These are phyloP conservation scores for Furcifer pardalis DNA, from an alignment of 2,797 vertebrate genomes.

Conservation along the genomic window DNA sequence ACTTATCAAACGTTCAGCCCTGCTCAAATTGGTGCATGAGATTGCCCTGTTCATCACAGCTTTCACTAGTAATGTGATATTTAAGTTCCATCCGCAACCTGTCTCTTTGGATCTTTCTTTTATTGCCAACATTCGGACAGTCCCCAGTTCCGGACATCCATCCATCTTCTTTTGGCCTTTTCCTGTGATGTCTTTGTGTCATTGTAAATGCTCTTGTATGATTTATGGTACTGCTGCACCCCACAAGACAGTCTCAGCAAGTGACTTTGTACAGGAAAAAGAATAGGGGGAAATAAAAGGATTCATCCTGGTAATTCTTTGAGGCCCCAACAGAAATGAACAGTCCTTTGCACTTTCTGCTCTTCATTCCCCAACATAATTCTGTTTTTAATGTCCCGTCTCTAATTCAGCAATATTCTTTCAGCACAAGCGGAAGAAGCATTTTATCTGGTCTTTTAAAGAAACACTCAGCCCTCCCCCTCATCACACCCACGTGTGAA, in stretches of 20 bases:
- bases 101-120: slow-evolving; percentile 27
- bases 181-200: slow-evolving; percentile 24
- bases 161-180: slow-evolving; percentile 58
- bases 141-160: slow-evolving; percentile 35
- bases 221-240: slow-evolving; percentile 55
- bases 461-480: slow-evolving; percentile 7
- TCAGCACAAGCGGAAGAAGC: slow-evolving; percentile 8
- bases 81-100: slow-evolving; percentile 1
- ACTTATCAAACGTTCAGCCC: background rate
- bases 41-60: background rate
- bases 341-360: slow-evolving; percentile 15
- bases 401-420: slow-evolving; percentile 52
- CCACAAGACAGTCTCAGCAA: background rate
- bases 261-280: slow-evolving; percentile 12
- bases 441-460: slow-evolving; percentile 52
- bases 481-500: background rate
- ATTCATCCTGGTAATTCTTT: slow-evolving; percentile 21
- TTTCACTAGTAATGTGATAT: background rate
- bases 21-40: background rate
- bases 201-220: slow-evolving; percentile 45
- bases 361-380: slow-evolving; percentile 54
- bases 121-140: slow-evolving; percentile 10
- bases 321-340: slow-evolving; percentile 40
- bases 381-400: slow-evolving; percentile 59
- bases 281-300: too few relatives aligned